These are phyloP conservation scores for Aphelinus atriplicis DNA, from an alignment of 1,140 invertebrate species.

Conservation along the genomic window DNA sequence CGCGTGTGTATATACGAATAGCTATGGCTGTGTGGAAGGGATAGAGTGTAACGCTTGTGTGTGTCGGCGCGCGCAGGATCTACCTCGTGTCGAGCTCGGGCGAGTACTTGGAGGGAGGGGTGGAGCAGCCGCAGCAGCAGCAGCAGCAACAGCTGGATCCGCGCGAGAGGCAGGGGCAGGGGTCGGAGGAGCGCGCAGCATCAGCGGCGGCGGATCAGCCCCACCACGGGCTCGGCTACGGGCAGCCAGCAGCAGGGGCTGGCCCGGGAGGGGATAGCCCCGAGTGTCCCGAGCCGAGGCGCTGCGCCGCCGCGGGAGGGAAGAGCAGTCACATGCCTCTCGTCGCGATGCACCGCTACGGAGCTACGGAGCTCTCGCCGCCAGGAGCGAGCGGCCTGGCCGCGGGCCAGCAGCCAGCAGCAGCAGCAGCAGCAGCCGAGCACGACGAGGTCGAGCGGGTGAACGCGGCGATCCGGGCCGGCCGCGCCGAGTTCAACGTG, in stretches of 20 bases:
- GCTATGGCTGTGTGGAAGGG: background rate
- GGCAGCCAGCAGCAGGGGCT: slow-evolving; percentile 53
- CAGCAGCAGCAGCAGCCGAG: slow-evolving; percentile 42
- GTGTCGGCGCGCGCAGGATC: background rate
- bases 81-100: background rate
- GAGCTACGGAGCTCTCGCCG: slow-evolving; percentile 56
- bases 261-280: slow-evolving; percentile 22
- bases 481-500: slow-evolving; percentile 48
- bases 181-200: slow-evolving; percentile 38
- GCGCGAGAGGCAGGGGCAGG: slow-evolving; percentile 33
- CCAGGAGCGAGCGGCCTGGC: slow-evolving; percentile 26
- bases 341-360: slow-evolving; percentile 62
- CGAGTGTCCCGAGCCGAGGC: slow-evolving; percentile 39
- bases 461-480: slow-evolving; percentile 52
- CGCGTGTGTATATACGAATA: background rate
- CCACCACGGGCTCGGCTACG: slow-evolving; percentile 46
- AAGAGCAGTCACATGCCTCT: slow-evolving; percentile 62
- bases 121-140: background rate
- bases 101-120: background rate
- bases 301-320: slow-evolving; percentile 50
- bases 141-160: slow-evolving; percentile 42
- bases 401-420: slow-evolving; percentile 13
- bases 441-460: slow-evolving; percentile 37
- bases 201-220: slow-evolving; percentile 31
- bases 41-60: background rate